Base-by-base conservation (phyloP, 2,797 vertebrate genomes). In the Melanotaenia boesemani region DNA sequence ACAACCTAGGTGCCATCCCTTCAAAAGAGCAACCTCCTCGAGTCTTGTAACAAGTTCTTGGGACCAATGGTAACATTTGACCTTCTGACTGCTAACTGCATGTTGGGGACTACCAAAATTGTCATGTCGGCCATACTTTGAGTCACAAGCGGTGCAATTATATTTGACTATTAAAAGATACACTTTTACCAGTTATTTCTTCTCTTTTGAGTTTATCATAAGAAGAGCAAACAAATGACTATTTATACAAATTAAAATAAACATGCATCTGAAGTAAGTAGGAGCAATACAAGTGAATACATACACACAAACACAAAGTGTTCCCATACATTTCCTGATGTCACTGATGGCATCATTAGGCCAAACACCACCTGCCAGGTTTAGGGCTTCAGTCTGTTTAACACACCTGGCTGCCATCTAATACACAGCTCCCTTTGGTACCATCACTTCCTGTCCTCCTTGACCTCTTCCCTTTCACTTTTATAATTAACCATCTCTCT, bases 401-500 rank as follows among this genome's bases (percentile, higher is more conserved):
- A 67, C 74, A 86, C 88, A 91, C 87, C 86, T 89, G 86, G 82
- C 73, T 84, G 66, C 70, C 71, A 77, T 80, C 86, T 44, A 81
- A 74, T 74, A 79, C 73, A 50, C 22, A 57, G 54, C 71, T 80
- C 86, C 77, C 82, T 76, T 62, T 60, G 54, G 66, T 76, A 70
- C 85, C 74, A 86, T 84, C 84, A 80, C 74, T 84, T 83, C 61
- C 34, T 4, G 41, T 90, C 87, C 87, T 86, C 46, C 64, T 63
- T 87, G 86, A 89, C 88, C 86, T 86, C 81, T 81, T 72, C 71
- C 62, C 22, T 63, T 72, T 67, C 67, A 61, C 75, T 78, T 72
- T 74, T 54, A 65, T 24, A 57, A 22, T 26, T 46, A 62, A 54
- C 56, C 59, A 46, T 67, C 32, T 79, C 41, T 65, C 52, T 61